phyloP scores from a whole-genome alignment of 2,888 invertebrate genomes.

The Heteromurus nitidus region DNA sequence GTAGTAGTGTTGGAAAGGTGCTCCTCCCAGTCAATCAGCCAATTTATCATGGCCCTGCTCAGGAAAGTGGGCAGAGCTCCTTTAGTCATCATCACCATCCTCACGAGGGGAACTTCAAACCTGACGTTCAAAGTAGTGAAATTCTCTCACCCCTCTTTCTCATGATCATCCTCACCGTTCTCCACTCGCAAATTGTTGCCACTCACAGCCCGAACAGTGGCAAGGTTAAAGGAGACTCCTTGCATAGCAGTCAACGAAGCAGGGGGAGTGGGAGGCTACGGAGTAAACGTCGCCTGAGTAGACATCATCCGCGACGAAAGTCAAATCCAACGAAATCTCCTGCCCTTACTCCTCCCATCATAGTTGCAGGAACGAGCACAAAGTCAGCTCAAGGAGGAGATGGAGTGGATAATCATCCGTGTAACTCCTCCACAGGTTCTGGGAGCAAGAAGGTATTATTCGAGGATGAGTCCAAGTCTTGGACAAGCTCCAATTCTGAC shows the following conservation, averaged over 20 bases:
- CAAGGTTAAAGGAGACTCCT: constrained; percentile 4
- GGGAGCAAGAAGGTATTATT: constrained; percentile 72
- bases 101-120: constrained; percentile 32
- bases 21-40: constrained; percentile 13
- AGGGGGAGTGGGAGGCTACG: constrained; percentile 20
- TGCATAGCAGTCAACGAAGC: constrained; percentile 30
- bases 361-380: constrained; percentile 14
- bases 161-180: constrained; percentile 84
- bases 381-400: background rate
- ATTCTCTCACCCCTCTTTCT: constrained; percentile 83
- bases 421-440: constrained; percentile 52
- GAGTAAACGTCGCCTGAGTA: constrained; percentile 52
- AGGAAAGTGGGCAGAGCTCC: constrained; percentile 31
- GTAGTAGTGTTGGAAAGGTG: constrained; percentile 26
- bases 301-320: constrained; percentile 57
- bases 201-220: constrained; percentile 77
- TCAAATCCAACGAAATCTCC: constrained; percentile 16
- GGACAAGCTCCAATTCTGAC: constrained; percentile 73
- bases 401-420: constrained; percentile 28
- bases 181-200: constrained; percentile 88
- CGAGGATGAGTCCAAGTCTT: constrained; percentile 73
- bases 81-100: background rate
- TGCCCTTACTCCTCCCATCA: constrained; percentile 41
- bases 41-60: constrained; percentile 45
- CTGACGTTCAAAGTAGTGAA: constrained; percentile 77